Evolutionary conservation across 2,888 invertebrate genomes (phyloP), one percentile per base, ranked within the genome.

Genomic region (Ganaspis brasiliensis): DNA sequence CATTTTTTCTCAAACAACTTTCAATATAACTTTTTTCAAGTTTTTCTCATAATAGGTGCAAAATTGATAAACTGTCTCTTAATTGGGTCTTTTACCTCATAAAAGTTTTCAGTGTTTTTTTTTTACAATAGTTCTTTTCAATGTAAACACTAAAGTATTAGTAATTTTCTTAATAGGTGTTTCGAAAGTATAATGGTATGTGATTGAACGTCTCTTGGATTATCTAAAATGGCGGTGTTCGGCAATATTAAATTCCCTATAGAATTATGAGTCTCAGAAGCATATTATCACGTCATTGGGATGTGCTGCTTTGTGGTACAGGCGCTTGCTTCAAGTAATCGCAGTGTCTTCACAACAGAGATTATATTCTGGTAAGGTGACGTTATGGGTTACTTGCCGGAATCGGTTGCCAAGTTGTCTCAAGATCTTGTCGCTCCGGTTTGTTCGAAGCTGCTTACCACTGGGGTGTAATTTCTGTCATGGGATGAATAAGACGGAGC

Each of bases 381-480:
- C 40, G 45, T 21, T 67, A 21, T 37, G n/a, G 67, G 67, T 45
- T 21, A n/a, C 67, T 24, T 67, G 40, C 24, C 45, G 67, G 40
- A 24, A 76, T 80, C 73, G 76, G 73, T 74, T 75, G 76, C 72
- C 74, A 52, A 74, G 57, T 71, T 61, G 57, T 76, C 77, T 77
- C 59, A 73, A 70, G 71, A 74, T 75, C 67, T 67, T 76, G 74
- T 76, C 76, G 49, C 74, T 70, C 67, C 61, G 75, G 76, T 75
- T 78, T 73, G 76, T 78, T 80, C 72, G 73, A 57, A 63, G 77
- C 72, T 75, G 73, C 73, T 35, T 73, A 52, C 61, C 74, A 71
- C 76, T 76, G 67, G 59, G 72, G 78, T 76, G 76, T 73, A 77
- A 81, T 81, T 81, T 77, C 79, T 81, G 74, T 74, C 45, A 67